phyloP scores from a whole-genome alignment of 92 coral and sea anemone genomes.

The Zoanthus solanderi region DNA sequence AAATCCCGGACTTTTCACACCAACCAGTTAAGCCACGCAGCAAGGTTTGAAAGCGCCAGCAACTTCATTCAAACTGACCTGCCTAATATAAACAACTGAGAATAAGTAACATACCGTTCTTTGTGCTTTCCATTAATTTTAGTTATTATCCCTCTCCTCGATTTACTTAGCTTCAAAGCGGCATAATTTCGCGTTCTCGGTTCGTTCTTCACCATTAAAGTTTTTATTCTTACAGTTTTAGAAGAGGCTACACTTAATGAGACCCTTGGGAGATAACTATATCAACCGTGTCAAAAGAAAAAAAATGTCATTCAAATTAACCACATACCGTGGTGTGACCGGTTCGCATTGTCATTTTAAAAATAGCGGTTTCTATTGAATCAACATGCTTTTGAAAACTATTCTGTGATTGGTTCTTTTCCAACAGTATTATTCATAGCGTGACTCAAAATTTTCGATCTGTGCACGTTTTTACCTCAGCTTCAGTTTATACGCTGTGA shows the following conservation, averaged over 20 bases:
- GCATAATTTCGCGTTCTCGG: slow-evolving; percentile 2
- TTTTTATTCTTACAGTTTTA: slow-evolving; percentile 4
- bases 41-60: not conserved
- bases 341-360: not conserved
- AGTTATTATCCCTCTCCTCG: slow-evolving; percentile 20
- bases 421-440: slow-evolving; percentile 1
- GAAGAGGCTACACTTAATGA: slow-evolving; percentile 13
- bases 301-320: slow-evolving; percentile 7
- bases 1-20: slow-evolving; percentile 11
- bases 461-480: slow-evolving; percentile 5
- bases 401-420: slow-evolving; percentile 2
- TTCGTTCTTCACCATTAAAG: slow-evolving; percentile 10
- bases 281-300: slow-evolving; percentile 11
- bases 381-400: not conserved
- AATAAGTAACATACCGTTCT: slow-evolving; percentile 17
- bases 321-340: slow-evolving; percentile 7
- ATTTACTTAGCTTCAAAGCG: slow-evolving; percentile 1
- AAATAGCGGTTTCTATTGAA: not conserved
- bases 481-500: slow-evolving; percentile 7
- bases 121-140: slow-evolving; percentile 21
- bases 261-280: slow-evolving; percentile 5
- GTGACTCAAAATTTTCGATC: slow-evolving; percentile 1
- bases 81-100: slow-evolving; percentile 6
- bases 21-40: not conserved
- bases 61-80: slow-evolving; percentile 8